phyloP scores from a whole-genome alignment of 2,797 vertebrate genomes.

The Monodelphis domestica region DNA sequence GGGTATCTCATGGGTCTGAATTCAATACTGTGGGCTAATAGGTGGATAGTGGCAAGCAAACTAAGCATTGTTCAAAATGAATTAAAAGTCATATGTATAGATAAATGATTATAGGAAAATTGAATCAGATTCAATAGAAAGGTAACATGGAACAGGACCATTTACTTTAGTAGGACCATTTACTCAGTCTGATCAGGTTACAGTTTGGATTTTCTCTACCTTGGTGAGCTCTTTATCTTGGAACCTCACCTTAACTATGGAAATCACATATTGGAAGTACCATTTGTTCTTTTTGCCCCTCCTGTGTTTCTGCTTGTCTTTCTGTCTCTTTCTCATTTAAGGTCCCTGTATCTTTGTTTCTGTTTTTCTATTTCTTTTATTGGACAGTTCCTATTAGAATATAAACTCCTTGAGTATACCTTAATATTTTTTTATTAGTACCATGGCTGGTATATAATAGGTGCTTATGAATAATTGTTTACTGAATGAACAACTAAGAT shows the following conservation, averaged over 20 bases:
- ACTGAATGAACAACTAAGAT: neutral
- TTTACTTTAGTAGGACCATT: neutral
- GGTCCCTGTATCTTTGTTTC: neutral
- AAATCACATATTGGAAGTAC: neutral
- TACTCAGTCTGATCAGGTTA: neutral
- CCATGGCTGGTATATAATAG: neutral
- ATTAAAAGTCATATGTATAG: neutral
- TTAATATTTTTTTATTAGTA: neutral
- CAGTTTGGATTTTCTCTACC: neutral
- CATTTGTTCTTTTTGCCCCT: neutral
- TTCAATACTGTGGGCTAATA: neutral
- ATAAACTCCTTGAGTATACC: neutral
- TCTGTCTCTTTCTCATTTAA: neutral
- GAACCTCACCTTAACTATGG: neutral
- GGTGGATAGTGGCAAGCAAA: neutral
- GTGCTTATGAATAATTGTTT: slow-evolving; percentile 5
- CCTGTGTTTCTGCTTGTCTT: neutral
- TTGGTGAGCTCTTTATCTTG: neutral
- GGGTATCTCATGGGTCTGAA: neutral
- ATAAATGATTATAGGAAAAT: neutral
- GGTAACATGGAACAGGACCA: neutral
- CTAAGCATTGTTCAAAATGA: neutral
- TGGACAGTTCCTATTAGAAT: neutral
- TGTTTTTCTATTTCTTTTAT: neutral
- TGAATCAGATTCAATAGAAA: neutral